Conservation (phyloP, 2,888 invertebrate species). For the Hyposoter dolosus region DNA sequence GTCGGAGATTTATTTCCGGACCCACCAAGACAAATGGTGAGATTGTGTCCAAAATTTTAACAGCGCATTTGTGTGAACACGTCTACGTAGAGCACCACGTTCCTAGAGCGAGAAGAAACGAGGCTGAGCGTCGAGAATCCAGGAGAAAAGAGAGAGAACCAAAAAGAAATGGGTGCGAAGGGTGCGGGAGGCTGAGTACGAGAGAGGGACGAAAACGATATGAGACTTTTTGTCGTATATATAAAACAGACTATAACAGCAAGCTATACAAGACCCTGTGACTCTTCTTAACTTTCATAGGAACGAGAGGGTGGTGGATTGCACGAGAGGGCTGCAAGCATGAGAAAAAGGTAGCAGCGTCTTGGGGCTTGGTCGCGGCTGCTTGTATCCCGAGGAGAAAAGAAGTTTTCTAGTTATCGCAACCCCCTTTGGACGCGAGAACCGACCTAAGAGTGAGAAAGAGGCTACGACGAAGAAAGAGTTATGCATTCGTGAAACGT, state of each 20-base stretch:
- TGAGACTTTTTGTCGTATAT: constrained; percentile 62
- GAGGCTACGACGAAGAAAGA: constrained; percentile 63
- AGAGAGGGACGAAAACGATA: constrained; percentile 65
- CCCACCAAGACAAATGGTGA: constrained; percentile 91
- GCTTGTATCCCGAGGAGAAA: constrained; percentile 71
- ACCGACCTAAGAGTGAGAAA: constrained; percentile 14
- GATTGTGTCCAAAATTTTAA: constrained; percentile 93
- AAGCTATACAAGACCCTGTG: constrained; percentile 57
- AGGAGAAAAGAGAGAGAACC: constrained; percentile 68
- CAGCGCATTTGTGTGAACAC: constrained; percentile 88
- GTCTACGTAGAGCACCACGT: constrained; percentile 85
- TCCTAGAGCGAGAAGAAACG: constrained; percentile 73
- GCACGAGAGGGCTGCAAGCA: constrained; percentile 63
- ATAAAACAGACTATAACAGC: constrained; percentile 54
- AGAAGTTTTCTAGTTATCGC: constrained; percentile 84
- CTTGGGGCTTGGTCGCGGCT: constrained; percentile 62
- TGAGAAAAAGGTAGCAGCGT: constrained; percentile 67
- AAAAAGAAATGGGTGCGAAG: constrained; percentile 67
- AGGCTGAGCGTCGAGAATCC: constrained; percentile 73
- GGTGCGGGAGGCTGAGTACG: constrained; percentile 69
- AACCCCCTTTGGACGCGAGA: constrained; percentile 59
- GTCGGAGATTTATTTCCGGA: constrained; percentile 89
- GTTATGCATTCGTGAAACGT: constrained; percentile 78
- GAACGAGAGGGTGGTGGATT: constrained; percentile 41
- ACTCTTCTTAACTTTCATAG: constrained; percentile 51